These are phyloP conservation scores for Chrysomallon squamiferum DNA, from an alignment of 1,140 invertebrate species.

Conservation along the genomic window DNA sequence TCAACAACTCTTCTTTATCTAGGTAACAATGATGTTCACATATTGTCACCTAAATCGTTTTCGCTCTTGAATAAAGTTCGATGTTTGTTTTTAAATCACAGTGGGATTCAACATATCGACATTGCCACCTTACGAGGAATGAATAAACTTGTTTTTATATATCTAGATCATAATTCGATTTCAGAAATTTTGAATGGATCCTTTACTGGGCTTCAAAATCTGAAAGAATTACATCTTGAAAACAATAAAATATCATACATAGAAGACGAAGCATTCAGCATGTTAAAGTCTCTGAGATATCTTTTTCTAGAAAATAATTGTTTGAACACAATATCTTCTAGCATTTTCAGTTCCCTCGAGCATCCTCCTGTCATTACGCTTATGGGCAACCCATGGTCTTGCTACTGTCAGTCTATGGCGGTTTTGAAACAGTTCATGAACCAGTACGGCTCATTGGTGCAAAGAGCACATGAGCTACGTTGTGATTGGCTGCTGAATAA, in stretches of 20 bases:
- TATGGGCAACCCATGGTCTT: too few species aligned
- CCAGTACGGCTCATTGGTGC: too few species aligned
- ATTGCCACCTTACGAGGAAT: background rate
- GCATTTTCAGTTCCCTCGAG: too few species aligned
- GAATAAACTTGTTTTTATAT: background rate
- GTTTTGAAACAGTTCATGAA: too few species aligned
- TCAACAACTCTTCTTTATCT: conserved; percentile 26
- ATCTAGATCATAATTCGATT: background rate
- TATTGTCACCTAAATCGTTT: background rate
- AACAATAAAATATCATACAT: background rate
- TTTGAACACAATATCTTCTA: background rate
- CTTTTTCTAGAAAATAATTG: background rate
- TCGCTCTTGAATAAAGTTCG: background rate
- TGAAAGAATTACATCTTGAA: background rate
- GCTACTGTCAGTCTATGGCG: too few species aligned
- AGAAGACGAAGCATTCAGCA: background rate
- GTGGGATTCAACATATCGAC: background rate
- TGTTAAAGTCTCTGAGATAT: background rate
- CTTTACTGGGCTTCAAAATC: background rate
- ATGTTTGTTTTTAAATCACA: background rate
- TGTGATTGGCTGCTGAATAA: too few species aligned
- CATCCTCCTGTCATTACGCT: too few species aligned
- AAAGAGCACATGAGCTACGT: too few species aligned
- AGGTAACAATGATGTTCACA: conserved; percentile 31
- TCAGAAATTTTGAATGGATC: background rate